Evolutionary conservation across 2,888 invertebrate genomes (phyloP).

Genomic region (Neoascia interrupta): DNA sequence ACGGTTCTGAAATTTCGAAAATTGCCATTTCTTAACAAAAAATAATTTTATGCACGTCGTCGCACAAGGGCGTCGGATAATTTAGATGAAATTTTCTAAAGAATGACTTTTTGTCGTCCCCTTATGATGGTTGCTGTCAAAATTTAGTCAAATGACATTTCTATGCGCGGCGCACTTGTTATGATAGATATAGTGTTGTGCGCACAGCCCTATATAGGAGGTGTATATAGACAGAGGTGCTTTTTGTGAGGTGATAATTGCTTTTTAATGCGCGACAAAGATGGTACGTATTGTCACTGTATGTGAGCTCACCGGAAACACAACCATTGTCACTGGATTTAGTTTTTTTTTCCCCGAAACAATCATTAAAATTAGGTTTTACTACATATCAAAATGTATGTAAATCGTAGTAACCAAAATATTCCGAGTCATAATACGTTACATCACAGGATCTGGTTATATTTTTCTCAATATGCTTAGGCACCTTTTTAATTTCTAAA

Average conservation of each 20-base stretch:
- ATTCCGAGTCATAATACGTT: no score
- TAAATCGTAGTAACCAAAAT: not conserved
- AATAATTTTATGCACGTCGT: constrained; percentile 58
- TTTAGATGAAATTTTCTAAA: constrained; percentile 38
- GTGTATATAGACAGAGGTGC: constrained; percentile 21
- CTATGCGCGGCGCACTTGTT: constrained; percentile 10
- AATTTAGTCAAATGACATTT: constrained; percentile 42
- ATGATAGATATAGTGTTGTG: no score
- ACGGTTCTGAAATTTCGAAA: constrained; percentile 63
- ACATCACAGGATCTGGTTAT: no score
- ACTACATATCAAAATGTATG: constrained; percentile 13
- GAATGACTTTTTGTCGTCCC: constrained; percentile 4
- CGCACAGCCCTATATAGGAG: not conserved
- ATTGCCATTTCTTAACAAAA: constrained; percentile 44
- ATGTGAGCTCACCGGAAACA: constrained; percentile 44
- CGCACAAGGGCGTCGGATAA: constrained; percentile 54
- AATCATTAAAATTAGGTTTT: constrained; percentile 45
- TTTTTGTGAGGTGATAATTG: constrained; percentile 58
- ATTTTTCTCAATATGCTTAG: no score
- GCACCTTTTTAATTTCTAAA: not conserved
- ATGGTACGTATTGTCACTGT: constrained; percentile 30
- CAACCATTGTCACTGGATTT: constrained; percentile 32
- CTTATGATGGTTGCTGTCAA: constrained; percentile 3
- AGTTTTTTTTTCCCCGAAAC: not conserved
- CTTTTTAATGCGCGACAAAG: constrained; percentile 67